Evolutionary conservation across 1,140 invertebrate genomes (phyloP), one percentile per base, ranked within the genome.

Genomic region (Medauroidea extradentata): DNA sequence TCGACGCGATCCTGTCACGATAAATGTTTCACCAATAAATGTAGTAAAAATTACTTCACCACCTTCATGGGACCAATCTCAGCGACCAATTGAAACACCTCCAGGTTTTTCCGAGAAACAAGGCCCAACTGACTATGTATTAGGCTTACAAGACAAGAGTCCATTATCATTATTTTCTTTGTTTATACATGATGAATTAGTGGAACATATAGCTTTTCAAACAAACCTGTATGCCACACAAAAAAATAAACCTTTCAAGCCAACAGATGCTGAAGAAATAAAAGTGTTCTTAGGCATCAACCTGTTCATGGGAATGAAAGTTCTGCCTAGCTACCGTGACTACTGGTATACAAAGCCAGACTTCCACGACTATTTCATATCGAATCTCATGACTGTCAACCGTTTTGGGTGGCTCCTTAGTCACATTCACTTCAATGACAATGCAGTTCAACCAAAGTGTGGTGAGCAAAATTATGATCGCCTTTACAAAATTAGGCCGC

Each of bases 301-400:
- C 42, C 52, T 68, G 41, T 9, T 70, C 16, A 71, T 71, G 69
- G 69, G 64, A 3, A 64, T 70, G 21, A 67, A 69, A 57, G 55
- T 54, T 51, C 51, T 61, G 51, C 63, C 64, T 3, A 65, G 51
- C 55, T 63, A 67, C 43, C 55, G 61, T 34, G 61, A 69, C 63
- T 75, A 75, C 53, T 76, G 72, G 71, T 67, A 65, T 51, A 60
- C 59, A 24, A 68, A 72, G 67, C 38, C 60, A 51, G 65, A 71
- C 61, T 68, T 76, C 38, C 46, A 65, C 55, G 70, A 73, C 60
- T 29, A 65, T 49, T 71, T 70, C 58, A 70, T 77, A 44, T 61
- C 67, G 57, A 63, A 59, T 56, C 43, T 71, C 25, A 77, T 77
- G 73, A 57, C 68, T 48, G 53, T 77, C 14, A 74, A 75, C 62